Base-by-base conservation (phyloP, 2,797 vertebrate genomes). In the Myiotriccus ornatus region DNA sequence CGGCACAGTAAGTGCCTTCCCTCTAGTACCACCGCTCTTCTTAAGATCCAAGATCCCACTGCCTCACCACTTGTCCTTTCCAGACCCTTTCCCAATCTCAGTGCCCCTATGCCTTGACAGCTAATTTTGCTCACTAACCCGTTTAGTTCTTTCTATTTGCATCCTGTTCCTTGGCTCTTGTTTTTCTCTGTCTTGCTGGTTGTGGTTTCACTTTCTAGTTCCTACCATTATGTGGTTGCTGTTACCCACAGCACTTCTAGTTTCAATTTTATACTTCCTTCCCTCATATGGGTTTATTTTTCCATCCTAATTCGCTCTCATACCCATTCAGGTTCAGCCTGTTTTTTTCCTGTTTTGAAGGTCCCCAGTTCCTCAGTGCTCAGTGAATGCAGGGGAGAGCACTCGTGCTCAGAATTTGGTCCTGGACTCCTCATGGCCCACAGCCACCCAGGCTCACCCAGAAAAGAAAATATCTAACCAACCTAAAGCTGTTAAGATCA, bases 1-100 rank as follows among this genome's bases (percentile, higher is more conserved):
- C 1, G 2, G 44, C 44, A 71, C 1, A 2, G 4, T 27, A 14
- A 1, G 2, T 60, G 23, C 12, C 44, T 49, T 81, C 7, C 22
- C 5, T 57, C 30, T 37, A 27, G 39, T 25, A 27, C 14, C 18
- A 19, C n/a, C 25, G 28, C 19, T 88, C 59, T 55, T 87, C 12
- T 43, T 43, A 90, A 41, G 39, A 16, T 39, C 50, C 12, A 2
- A 49, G 7, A 49, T 90, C 27, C 32, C 32, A 9, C 16, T 46
- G 15, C 84, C 50, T 90, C 21, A 3, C 12, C 11, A 21, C 30
- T 7, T 55, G 25, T 7, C 15, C 25, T 68, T 68, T 79, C 32
- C 28, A 52, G 17, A 52, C 78, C 35, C 20, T 49, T 81, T 92
- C 35, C 50, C 60, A 63, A 1, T 63, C 44, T 73, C 52, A 56